phyloP scores from a whole-genome alignment of 2,797 vertebrate species.

The Morelia viridis region DNA sequence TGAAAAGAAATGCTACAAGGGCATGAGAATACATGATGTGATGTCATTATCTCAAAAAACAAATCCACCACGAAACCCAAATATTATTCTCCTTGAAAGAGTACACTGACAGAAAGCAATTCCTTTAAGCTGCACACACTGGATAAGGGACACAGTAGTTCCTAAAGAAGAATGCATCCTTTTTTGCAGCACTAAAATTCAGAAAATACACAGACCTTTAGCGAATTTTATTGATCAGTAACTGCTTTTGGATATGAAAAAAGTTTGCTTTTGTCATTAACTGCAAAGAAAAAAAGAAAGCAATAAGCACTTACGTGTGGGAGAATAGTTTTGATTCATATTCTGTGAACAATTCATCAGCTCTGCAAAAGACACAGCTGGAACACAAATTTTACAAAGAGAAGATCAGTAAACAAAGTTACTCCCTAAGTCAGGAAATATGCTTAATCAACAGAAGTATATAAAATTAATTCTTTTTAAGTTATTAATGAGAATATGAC shows the following conservation, averaged over 20 bases:
- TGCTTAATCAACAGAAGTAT: neutral
- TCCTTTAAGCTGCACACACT: neutral
- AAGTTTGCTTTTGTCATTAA: slow-evolving; percentile 34
- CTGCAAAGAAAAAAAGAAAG: neutral
- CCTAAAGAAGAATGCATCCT: neutral
- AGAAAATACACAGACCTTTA: neutral
- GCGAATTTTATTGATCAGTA: neutral
- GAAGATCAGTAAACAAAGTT: slow-evolving; percentile 29
- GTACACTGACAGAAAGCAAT: neutral
- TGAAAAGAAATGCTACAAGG: neutral
- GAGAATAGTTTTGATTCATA: slow-evolving; percentile 98
- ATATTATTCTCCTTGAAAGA: neutral
- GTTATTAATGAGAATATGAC: neutral
- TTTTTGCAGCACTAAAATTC: neutral
- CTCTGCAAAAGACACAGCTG: slow-evolving; percentile 98
- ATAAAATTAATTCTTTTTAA: neutral
- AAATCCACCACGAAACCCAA: neutral
- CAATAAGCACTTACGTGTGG: slow-evolving; percentile 87
- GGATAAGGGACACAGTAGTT: neutral
- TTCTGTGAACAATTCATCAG: slow-evolving; percentile 94
- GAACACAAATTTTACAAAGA: slow-evolving; percentile 63
- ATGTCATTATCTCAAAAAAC: neutral
- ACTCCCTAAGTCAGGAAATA: slow-evolving; percentile 18
- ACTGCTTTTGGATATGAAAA: neutral
- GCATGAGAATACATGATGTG: neutral